A percentile compares a stretch with the other conserved stretches of the same genome.
These are phyloP conservation scores for Xenopus tropicalis DNA, from an alignment of 2,113 vertebrate species.

Conservation along the genomic window DNA sequence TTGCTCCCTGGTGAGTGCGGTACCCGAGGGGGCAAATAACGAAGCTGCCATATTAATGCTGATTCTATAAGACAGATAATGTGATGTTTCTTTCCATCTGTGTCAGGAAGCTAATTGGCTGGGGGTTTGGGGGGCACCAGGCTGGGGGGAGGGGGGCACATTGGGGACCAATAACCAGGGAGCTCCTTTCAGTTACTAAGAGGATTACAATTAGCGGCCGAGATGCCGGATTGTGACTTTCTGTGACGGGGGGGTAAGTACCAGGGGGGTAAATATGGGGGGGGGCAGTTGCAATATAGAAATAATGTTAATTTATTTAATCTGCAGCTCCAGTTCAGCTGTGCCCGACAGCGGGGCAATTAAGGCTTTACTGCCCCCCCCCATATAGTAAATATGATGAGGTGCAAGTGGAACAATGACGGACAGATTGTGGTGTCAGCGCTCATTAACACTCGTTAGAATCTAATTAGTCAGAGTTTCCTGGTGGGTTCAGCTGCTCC, in stretches of 20 bases:
- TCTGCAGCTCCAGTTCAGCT: slow-evolving; percentile 88
- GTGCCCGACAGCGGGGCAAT: slow-evolving; percentile 69
- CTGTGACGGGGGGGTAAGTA: slow-evolving; percentile 72
- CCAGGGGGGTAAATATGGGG: slow-evolving; percentile 70
- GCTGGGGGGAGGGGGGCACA: neutral
- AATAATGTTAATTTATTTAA: slow-evolving; percentile 89
- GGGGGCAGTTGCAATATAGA: slow-evolving; percentile 50
- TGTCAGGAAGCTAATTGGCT: no score
- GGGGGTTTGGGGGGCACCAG: no score
- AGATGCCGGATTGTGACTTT: slow-evolving; percentile 56
- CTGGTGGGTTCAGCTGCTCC: slow-evolving; percentile 27
- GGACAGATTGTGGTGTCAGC: slow-evolving; percentile 98
- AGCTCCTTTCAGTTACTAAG: slow-evolving; percentile 60
- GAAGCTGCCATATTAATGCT: no score
- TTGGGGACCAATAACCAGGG: slow-evolving; percentile 44
- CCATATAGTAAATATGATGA: slow-evolving; percentile 73
- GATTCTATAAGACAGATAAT: no score
- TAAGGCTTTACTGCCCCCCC: slow-evolving; percentile 66
- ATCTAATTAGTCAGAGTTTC: slow-evolving; percentile 83
- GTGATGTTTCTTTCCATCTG: no score
- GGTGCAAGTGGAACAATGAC: slow-evolving; percentile 90
- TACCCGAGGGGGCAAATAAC: no score
- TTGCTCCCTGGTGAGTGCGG: no score
- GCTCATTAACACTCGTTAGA: slow-evolving; percentile 98
- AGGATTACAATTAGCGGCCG: slow-evolving; percentile 53